A percentile compares a stretch with the other conserved stretches of the same genome.
These are phyloP conservation scores for Paramisgurnus dabryanus DNA, from an alignment of 2,113 vertebrate genomes.

Conservation along the genomic window DNA sequence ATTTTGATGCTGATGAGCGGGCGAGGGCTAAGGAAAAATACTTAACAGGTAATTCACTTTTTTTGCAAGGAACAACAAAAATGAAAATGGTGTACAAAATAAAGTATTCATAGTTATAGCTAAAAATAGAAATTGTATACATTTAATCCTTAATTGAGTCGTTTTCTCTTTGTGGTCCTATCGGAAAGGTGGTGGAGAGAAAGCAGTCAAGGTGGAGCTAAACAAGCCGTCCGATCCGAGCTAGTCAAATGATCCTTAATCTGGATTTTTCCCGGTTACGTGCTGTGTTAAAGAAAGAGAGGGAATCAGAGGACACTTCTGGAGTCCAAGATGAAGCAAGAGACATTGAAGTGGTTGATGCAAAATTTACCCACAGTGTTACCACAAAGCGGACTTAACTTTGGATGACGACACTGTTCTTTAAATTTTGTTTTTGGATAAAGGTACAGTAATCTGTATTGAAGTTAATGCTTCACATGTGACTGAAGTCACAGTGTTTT, in stretches of 20 bases:
- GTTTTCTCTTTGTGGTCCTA: not conserved
- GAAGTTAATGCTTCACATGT: not conserved
- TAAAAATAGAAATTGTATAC: not conserved
- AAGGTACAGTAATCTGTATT: constrained; percentile 3
- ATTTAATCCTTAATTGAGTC: not conserved
- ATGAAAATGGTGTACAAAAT: not conserved
- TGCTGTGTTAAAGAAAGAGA: not conserved
- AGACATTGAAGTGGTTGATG: not conserved
- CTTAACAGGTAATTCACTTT: constrained; percentile 81
- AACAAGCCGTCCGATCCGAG: constrained; percentile 21
- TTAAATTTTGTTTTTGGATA: not conserved
- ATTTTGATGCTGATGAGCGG: constrained; percentile 97
- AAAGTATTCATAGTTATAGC: constrained; percentile 3
- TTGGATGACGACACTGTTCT: not conserved
- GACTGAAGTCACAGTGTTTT: not conserved
- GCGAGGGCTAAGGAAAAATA: constrained; percentile 97
- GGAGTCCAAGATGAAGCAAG: not conserved
- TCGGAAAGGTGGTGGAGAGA: constrained; percentile 81
- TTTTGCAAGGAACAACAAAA: not conserved
- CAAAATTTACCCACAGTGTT: not conserved
- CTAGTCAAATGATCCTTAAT: not conserved
- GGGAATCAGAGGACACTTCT: not conserved
- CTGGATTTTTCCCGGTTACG: not conserved
- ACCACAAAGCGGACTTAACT: not conserved
- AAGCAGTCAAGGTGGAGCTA: constrained; percentile 90